Conservation (phyloP, 2,113 vertebrate genomes). For the Sinosuthora webbiana region DNA sequence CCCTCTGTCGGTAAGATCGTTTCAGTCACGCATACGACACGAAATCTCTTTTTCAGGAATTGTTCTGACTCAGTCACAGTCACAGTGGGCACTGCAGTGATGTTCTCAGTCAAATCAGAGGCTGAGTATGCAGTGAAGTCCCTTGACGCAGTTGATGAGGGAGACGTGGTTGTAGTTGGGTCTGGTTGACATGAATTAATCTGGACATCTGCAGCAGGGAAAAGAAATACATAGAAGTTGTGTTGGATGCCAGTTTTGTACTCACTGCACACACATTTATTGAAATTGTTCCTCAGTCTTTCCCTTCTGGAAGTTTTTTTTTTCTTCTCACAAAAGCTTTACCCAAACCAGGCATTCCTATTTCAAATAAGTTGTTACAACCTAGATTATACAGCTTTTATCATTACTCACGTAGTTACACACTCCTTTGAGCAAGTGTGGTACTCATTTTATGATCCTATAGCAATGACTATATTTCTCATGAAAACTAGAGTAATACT, state of each 20-base stretch:
- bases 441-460: background rate
- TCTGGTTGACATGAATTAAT: constrained; percentile 75
- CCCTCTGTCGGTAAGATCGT: constrained; percentile 2
- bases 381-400: background rate
- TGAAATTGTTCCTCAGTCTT: background rate
- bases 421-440: background rate
- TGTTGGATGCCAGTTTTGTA: background rate
- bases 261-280: background rate
- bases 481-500: background rate
- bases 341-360: background rate
- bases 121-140: background rate
- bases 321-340: background rate
- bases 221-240: background rate
- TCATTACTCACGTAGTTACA: background rate
- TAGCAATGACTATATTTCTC: background rate
- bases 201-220: constrained; percentile 56
- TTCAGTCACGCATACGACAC: constrained; percentile 65
- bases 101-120: background rate
- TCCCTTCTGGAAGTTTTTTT: background rate
- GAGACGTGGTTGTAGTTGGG: background rate
- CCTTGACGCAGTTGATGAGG: background rate
- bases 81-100: background rate
- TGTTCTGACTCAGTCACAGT: background rate
- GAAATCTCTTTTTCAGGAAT: background rate
- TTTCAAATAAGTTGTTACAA: background rate